phyloP scores from a whole-genome alignment of 2,797 vertebrate species.

The Sciurus carolinensis region DNA sequence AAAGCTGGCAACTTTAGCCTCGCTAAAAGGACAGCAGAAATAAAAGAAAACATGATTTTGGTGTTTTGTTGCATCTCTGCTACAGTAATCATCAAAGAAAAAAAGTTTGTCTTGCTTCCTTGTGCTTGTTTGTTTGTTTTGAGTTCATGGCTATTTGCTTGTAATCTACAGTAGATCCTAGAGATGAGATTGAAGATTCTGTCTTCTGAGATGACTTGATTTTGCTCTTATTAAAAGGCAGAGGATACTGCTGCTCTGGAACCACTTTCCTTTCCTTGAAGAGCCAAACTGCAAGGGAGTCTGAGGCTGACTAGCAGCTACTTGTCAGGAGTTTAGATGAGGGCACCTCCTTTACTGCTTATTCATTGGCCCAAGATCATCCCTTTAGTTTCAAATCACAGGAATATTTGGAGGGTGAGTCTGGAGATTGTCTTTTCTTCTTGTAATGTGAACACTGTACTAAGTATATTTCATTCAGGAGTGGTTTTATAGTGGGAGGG shows the following conservation, averaged over 20 bases:
- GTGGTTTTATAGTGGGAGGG: background rate
- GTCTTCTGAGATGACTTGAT: background rate
- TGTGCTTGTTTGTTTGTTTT: background rate
- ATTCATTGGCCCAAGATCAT: background rate
- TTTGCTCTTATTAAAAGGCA: background rate
- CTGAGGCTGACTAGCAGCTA: background rate
- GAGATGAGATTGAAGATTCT: background rate
- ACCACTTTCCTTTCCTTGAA: background rate
- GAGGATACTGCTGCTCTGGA: background rate
- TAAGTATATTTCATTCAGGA: background rate
- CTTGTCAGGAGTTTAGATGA: background rate
- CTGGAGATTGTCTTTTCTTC: background rate
- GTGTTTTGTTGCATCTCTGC: background rate
- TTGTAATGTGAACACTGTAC: background rate
- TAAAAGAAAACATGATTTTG: background rate
- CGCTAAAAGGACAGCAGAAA: background rate
- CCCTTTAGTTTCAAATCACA: background rate
- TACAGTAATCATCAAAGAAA: background rate
- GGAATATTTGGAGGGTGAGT: background rate
- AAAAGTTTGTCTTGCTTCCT: background rate
- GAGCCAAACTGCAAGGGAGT: too few species aligned
- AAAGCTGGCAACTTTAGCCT: background rate
- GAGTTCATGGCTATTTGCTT: background rate
- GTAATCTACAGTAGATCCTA: background rate
- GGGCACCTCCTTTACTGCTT: background rate